A percentile compares a stretch with the other conserved stretches of the same genome.
Evolutionary conservation across 2,888 invertebrate species (phyloP).

Genomic region (Amiota communis): DNA sequence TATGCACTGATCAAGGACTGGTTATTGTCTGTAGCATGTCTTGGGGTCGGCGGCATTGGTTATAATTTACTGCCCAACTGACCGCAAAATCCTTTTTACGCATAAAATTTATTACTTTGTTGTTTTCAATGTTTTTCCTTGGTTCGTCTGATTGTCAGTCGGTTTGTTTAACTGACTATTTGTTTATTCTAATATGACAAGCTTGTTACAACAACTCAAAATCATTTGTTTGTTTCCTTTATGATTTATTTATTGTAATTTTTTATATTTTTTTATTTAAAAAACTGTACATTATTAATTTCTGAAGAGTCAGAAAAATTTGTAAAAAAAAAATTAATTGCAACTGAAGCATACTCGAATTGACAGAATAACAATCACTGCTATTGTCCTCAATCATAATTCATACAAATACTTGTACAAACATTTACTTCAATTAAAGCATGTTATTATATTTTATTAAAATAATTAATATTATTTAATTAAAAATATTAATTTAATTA

Average conservation of each 20-base stretch:
- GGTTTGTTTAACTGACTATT: not conserved
- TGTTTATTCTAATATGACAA: conserved; percentile 6
- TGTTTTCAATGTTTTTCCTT: conserved; percentile 8
- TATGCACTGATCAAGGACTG: not conserved
- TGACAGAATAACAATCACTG: not conserved
- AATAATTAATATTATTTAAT: too few relatives aligned
- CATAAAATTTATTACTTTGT: conserved; percentile 20
- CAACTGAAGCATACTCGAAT: not conserved
- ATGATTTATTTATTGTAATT: not conserved
- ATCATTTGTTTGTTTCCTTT: not conserved
- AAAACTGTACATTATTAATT: not conserved
- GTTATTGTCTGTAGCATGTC: not conserved
- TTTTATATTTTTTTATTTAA: not conserved
- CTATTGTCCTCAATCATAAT: too few relatives aligned
- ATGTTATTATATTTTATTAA: too few relatives aligned
- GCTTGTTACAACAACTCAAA: conserved; percentile 11
- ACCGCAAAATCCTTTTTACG: conserved; percentile 15
- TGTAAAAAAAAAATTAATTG: not conserved
- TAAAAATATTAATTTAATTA: too few relatives aligned
- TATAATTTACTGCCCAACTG: conserved; percentile 20
- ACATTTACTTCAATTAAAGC: too few relatives aligned
- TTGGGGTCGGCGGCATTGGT: not conserved
- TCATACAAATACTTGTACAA: too few relatives aligned
- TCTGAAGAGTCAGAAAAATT: not conserved
- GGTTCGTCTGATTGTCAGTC: not conserved